A percentile compares a stretch with the other conserved stretches of the same genome.
Conservation (phyloP, 2,888 invertebrate species). For the Blera fallax region DNA sequence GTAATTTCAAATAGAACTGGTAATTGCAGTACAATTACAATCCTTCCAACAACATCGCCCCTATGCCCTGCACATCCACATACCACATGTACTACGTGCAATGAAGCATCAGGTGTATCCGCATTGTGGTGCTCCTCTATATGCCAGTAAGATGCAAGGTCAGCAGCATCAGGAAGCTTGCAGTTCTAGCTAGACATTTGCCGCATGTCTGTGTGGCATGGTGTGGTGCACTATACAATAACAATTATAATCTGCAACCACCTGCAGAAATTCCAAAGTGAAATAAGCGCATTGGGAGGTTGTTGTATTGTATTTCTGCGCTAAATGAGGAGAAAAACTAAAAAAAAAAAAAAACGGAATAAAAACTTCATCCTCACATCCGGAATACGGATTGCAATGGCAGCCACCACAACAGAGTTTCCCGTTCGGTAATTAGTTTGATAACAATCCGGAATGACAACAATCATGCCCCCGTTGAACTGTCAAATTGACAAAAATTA, state of each 20-base stretch:
- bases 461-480: not conserved
- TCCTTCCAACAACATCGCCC: conserved; percentile 25
- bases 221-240: conserved; percentile 42
- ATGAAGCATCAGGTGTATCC: conserved; percentile 66
- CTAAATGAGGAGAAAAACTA: not conserved
- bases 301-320: not conserved
- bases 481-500: conserved; percentile 38
- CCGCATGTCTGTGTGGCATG: conserved; percentile 46
- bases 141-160: conserved; percentile 50
- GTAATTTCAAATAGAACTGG: conserved; percentile 67
- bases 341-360: not conserved
- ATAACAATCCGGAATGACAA: conserved; percentile 23
- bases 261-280: conserved; percentile 58
- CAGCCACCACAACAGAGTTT: not conserved
- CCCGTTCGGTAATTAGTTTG: conserved; percentile 38
- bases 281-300: conserved; percentile 47
- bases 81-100: conserved; percentile 42
- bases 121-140: conserved; percentile 31
- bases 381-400: not conserved
- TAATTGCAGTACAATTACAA: conserved; percentile 72
- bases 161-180: conserved; percentile 45
- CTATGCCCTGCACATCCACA: conserved; percentile 1
- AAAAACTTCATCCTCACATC: conserved; percentile 26
- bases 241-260: conserved; percentile 69
- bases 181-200: conserved; percentile 62